Conservation (phyloP, 2,113 vertebrate genomes). For the Dermatemys mawii region DNA sequence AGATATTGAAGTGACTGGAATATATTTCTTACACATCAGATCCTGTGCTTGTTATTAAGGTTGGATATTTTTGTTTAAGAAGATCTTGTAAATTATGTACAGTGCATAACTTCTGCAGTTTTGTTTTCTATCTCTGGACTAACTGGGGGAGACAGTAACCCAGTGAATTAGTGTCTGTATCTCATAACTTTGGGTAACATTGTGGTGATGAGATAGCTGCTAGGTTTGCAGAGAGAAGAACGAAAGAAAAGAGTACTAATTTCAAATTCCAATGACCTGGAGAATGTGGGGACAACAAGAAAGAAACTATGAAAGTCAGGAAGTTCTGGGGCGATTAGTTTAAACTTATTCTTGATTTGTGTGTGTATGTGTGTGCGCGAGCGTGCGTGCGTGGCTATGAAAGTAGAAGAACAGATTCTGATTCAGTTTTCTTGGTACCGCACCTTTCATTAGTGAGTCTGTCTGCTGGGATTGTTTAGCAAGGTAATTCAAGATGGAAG, state of each 20-base stretch:
- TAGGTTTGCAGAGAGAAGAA: slow-evolving; percentile 27
- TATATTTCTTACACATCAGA: slow-evolving; percentile 59
- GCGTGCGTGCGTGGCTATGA: background rate
- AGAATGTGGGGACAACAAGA: background rate
- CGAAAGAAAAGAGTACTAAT: background rate
- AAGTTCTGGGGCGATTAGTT: background rate
- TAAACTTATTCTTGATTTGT: background rate
- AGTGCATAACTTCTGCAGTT: slow-evolving; percentile 35
- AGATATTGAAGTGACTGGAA: slow-evolving; percentile 59
- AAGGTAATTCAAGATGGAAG: background rate
- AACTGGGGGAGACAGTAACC: slow-evolving; percentile 33
- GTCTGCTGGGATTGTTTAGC: background rate
- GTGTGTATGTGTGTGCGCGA: background rate
- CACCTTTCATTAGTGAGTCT: background rate
- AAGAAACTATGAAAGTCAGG: background rate
- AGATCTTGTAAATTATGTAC: slow-evolving; percentile 34
- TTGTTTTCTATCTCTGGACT: slow-evolving; percentile 56
- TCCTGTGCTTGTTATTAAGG: slow-evolving; percentile 48
- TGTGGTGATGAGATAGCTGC: slow-evolving; percentile 38
- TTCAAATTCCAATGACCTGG: slow-evolving; percentile 25
- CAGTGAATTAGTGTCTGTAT: slow-evolving; percentile 53
- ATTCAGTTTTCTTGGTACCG: background rate
- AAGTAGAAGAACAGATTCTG: background rate
- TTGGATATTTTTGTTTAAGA: slow-evolving; percentile 4
- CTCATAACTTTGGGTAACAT: slow-evolving; percentile 42